These are phyloP conservation scores for Rhyacophila brunnea DNA, from an alignment of 1,140 invertebrate species.

Conservation along the genomic window DNA sequence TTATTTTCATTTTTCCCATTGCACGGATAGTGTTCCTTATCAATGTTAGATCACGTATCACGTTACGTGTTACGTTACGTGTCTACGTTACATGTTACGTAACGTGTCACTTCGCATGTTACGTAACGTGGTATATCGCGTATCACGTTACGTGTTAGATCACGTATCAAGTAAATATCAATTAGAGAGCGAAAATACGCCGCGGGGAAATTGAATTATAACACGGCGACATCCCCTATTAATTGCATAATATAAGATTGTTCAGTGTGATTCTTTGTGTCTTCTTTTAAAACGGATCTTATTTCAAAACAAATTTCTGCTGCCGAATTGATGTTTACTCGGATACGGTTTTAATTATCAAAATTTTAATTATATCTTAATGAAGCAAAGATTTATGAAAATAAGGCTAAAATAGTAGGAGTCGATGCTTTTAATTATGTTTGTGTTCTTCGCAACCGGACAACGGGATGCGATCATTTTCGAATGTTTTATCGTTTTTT, in stretches of 20 bases:
- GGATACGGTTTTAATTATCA: conserved; percentile 14
- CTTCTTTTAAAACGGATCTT: background rate
- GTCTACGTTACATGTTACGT: too few relatives aligned
- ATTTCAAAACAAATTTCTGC: background rate
- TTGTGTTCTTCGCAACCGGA: background rate
- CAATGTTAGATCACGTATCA: conserved; percentile 36
- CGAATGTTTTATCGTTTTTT: background rate
- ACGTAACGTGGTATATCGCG: too few relatives aligned
- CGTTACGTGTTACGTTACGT: too few relatives aligned
- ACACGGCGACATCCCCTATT: background rate
- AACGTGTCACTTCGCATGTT: too few relatives aligned
- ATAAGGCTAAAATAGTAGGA: too few relatives aligned
- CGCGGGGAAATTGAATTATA: too few relatives aligned
- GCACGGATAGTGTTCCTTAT: conserved; percentile 37
- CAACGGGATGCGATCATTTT: background rate
- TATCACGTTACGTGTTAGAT: too few relatives aligned
- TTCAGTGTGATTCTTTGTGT: background rate
- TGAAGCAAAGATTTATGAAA: background rate
- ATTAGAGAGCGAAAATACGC: conserved; percentile 23
- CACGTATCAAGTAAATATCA: conserved; percentile 33
- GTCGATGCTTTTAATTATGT: background rate
- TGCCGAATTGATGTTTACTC: conserved; percentile 23
- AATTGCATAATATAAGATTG: conserved; percentile 5
- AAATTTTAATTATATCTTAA: conserved; percentile 1
- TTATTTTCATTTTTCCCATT: conserved; percentile 35